phyloP scores from a whole-genome alignment of 2,113 vertebrate genomes.

The Rhinoptilus africanus region DNA sequence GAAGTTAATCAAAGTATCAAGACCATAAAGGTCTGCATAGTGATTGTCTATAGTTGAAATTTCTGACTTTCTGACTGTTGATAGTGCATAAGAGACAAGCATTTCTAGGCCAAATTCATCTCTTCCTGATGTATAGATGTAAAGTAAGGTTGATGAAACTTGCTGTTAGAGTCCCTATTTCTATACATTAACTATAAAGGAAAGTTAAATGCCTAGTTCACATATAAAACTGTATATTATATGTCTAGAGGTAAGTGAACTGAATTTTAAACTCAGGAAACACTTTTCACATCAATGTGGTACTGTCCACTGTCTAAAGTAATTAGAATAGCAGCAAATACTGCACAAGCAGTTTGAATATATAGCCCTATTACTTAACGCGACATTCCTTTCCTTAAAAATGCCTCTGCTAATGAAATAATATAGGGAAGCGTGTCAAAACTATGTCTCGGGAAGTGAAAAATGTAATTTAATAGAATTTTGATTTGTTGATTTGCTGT shows the following conservation, averaged over 20 bases:
- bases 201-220: neutral
- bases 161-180: neutral
- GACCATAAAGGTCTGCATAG: neutral
- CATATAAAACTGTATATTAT: neutral
- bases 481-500: neutral
- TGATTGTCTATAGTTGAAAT: neutral
- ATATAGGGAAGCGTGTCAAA: neutral
- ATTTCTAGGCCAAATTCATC: neutral
- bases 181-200: neutral
- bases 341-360: neutral
- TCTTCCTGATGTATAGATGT: neutral
- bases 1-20: neutral
- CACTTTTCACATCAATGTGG: neutral
- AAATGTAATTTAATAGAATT: neutral
- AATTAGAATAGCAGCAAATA: neutral
- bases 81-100: neutral
- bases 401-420: neutral
- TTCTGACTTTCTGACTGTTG: neutral
- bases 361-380: neutral
- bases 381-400: slow-evolving; percentile 3
- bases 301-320: neutral
- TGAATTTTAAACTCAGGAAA: neutral
- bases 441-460: neutral
- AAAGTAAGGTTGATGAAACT: neutral
- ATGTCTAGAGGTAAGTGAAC: neutral